Evolutionary conservation across 1,140 invertebrate genomes (phyloP), one percentile per base, ranked within the genome.

Genomic region (Drosophila ironensis): DNA sequence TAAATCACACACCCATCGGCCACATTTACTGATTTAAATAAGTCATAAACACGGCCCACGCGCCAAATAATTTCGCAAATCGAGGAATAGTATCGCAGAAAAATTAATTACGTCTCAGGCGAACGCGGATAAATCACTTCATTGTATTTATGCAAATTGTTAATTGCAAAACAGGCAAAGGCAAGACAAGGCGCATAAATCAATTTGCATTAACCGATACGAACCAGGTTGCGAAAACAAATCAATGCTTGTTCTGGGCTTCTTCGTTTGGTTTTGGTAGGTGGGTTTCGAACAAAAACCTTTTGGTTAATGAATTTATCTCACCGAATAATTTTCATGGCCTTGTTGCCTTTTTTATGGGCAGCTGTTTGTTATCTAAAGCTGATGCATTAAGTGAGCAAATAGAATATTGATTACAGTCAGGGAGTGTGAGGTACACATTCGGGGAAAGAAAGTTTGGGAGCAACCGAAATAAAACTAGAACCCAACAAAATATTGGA

Each of bases 71-170:
- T 44, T 60, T 57, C 56, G 11, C 60, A 63, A 40, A 38, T 63
- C 33, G 42, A 16, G 33, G 16, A 37, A 37, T 37, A 14, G 5
- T 37, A 33, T 47, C 48, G 56, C 56, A 48, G 24, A 61, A 35
- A 48, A 63, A 48, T 63, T 63, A 63, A 63, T 63, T 63, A 63
- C 56, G 11, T 14, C 28, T 14, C 42, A 27, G 25, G 42, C 17
- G 19, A 63, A 38, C 19, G 6, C 6, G 25, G 8, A 63, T 63
- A 63, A 63, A 63, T 63, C 60, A 63, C 14, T 63, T 24, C 25
- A 63, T 63, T 63, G 60, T 63, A 48, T 40, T 63, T 63, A 63
- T 63, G 42, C 25, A 48, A 48, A 63, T 63, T 28, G 61, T 47
- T 40, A 63, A 63, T 63, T 63, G 56, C 24, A 22, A 45, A 38